These are phyloP conservation scores for Cataglyphis altisquamis DNA, from an alignment of 2,888 invertebrate species.

Conservation along the genomic window DNA sequence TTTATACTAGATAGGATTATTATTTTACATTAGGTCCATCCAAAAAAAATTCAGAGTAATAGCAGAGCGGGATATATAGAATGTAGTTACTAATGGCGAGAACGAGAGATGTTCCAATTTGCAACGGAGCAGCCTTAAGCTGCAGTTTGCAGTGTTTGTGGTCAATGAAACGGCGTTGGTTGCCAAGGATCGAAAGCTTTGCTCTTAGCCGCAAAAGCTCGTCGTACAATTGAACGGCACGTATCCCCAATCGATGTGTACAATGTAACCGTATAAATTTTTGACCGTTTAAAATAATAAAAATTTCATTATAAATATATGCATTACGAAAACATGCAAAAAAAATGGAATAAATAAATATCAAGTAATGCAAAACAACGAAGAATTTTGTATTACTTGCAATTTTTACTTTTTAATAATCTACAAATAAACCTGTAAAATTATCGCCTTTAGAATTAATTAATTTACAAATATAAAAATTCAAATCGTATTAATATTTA, in stretches of 20 bases:
- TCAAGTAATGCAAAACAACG: not conserved
- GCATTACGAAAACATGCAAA: not conserved
- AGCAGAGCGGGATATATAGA: not conserved
- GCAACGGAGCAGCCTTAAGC: constrained; percentile 22
- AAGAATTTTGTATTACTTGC: not conserved
- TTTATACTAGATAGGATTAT: not conserved
- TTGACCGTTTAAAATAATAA: not conserved
- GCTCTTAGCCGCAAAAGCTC: constrained; percentile 19
- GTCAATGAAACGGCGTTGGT: constrained; percentile 33
- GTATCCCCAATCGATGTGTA: not conserved
- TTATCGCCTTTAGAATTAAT: not conserved
- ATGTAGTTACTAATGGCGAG: constrained; percentile 13
- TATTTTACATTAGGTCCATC: not conserved
- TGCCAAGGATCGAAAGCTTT: constrained; percentile 24
- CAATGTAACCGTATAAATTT: not conserved
- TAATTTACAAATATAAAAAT: not conserved
- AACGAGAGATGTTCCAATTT: constrained; percentile 35
- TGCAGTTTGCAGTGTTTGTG: constrained; percentile 31
- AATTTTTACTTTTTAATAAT: not conserved
- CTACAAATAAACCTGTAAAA: not conserved
- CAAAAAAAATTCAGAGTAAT: constrained; percentile 19
- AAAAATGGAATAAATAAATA: not conserved
- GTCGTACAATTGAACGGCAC: constrained; percentile 3
- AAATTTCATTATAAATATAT: not conserved
- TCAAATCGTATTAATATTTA: not conserved